Evolutionary conservation across 2,113 vertebrate genomes (phyloP), one percentile per base, ranked within the genome.

Genomic region (Garra rufa): DNA sequence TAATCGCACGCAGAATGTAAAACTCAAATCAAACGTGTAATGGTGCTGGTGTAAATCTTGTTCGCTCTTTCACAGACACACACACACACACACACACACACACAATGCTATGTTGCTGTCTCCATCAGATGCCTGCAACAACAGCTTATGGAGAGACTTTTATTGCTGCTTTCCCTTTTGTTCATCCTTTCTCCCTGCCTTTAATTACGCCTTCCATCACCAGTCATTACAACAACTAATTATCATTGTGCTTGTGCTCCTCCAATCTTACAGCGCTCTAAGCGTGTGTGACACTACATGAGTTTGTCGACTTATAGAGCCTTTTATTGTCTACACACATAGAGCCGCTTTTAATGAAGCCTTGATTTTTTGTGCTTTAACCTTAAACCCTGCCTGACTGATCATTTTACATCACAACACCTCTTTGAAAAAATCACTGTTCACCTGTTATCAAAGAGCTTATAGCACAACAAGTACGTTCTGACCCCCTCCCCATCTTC

Each of bases 121-220:
- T 71, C 74, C 83, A 84, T 80, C 82, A 88, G 88, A 89, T 91
- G 86, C 89, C 83, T 88, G 80, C 75, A 90, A 89, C 87, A 88
- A 88, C 89, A 87, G 77, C 74, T 91, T 88, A 92, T 85, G 41
- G 76, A 89, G 89, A 85, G 71, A 70, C 82, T 86, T 87, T 87
- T 90, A 89, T 85, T 90, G 82, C 75, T 83, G 83, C 85, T 89
- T 69, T 65, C 55, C 52, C 78, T 78, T 77, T 77, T 57, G 73
- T 69, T 81, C 48, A 74, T 75, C 28, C 57, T 86, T 76, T 41
- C 86, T 44, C 78, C 57, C 80, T 34, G 19, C 50, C 82, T 70
- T 59, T 92, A 88, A 91, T 91, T 89, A 91, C 43, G 85, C 90
- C 90, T 92, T 91, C 92, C 85, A 92, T 91, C 85, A 88, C 83